phyloP scores from a whole-genome alignment of 2,113 vertebrate species.

The Gavia stellata region DNA sequence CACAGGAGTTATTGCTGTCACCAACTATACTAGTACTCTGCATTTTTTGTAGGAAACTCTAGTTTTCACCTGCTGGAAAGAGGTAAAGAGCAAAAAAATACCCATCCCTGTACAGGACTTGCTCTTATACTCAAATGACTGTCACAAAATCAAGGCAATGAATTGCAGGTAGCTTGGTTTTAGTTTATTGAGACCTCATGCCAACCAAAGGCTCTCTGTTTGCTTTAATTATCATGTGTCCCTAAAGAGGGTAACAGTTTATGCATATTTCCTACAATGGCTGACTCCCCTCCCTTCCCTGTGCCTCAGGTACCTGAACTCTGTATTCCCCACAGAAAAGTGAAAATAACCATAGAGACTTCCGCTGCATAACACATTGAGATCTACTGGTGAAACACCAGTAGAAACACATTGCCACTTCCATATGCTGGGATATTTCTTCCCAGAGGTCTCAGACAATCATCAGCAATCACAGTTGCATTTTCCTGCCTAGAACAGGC shows the following conservation, averaged over 20 bases:
- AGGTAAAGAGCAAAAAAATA: background rate
- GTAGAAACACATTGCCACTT: background rate
- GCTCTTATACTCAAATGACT: background rate
- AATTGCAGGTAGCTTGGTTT: background rate
- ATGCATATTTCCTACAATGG: background rate
- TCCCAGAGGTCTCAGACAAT: background rate
- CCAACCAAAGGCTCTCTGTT: background rate
- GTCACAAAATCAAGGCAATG: background rate
- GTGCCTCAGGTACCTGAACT: background rate
- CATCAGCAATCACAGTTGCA: background rate
- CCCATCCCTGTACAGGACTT: background rate
- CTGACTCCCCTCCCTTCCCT: background rate
- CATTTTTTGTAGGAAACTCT: background rate
- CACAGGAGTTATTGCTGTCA: background rate
- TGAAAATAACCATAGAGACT: background rate
- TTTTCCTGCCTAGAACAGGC: background rate
- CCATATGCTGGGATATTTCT: background rate
- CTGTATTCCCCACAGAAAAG: background rate
- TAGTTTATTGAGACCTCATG: background rate
- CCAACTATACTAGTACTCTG: background rate
- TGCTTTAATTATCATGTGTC: background rate
- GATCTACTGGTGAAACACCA: background rate
- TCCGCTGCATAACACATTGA: background rate
- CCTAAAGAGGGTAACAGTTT: background rate
- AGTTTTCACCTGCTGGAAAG: background rate